phyloP scores from a whole-genome alignment of 2,797 vertebrate genomes.

The Antrozous pallidus region DNA sequence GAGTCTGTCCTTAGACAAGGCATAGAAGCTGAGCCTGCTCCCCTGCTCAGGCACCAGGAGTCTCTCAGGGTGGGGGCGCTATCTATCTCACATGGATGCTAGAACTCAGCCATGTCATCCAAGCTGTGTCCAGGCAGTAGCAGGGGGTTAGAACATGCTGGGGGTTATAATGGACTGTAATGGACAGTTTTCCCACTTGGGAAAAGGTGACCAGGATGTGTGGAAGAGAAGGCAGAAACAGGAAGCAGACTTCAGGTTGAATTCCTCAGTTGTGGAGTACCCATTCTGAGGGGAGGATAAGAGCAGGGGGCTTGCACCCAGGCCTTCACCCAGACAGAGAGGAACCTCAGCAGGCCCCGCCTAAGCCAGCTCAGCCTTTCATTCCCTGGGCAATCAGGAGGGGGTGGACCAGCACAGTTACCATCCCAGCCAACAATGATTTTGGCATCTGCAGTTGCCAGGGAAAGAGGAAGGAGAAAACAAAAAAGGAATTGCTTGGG shows the following conservation, averaged over 20 bases:
- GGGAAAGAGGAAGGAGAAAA: conserved; percentile 30
- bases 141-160: not conserved
- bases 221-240: not conserved
- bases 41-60: not conserved
- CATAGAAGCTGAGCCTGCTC: not conserved
- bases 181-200: no score
- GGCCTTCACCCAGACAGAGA: not conserved
- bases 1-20: not conserved
- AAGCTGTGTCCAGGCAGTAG: conserved; percentile 23
- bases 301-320: not conserved
- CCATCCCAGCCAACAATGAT: conserved; percentile 45
- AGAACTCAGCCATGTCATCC: not conserved
- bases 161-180: no score
- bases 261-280: not conserved
- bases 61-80: not conserved
- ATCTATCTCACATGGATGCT: not conserved
- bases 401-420: not conserved
- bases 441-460: not conserved
- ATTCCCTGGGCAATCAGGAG: not conserved
- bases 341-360: not conserved
- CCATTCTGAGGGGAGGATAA: not conserved
- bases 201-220: not conserved
- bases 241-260: not conserved
- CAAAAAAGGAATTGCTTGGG: not conserved
- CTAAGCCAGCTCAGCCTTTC: not conserved